Conservation (phyloP, 1,140 invertebrate species). For the Neodiprion lecontei region DNA sequence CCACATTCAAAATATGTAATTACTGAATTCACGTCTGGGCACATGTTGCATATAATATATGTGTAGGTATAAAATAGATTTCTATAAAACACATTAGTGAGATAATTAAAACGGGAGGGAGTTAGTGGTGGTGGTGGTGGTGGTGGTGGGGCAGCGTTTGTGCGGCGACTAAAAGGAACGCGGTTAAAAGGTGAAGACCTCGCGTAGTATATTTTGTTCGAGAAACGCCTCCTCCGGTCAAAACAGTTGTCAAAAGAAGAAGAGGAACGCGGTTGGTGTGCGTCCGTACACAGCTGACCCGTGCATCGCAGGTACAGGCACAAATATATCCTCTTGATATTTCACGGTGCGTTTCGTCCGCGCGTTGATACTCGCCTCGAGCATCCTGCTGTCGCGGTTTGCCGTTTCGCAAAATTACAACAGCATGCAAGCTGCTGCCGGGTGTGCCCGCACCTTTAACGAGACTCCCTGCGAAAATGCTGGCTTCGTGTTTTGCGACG, state of each 20-base stretch:
- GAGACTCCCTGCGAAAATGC: background rate
- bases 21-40: too few species aligned
- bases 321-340: background rate
- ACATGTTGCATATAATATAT: too few species aligned
- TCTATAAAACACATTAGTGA: background rate
- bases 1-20: too few species aligned
- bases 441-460: background rate
- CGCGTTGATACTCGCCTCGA: background rate
- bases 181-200: background rate
- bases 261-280: background rate
- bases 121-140: background rate
- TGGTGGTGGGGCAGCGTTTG: background rate
- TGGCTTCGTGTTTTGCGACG: background rate
- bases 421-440: background rate
- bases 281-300: background rate
- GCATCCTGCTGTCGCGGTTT: background rate
- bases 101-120: conserved; percentile 1
- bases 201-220: background rate
- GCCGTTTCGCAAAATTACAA: background rate
- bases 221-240: background rate
- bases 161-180: conserved; percentile 4
- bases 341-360: background rate
- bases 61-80: too few species aligned
- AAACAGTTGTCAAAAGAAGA: background rate
- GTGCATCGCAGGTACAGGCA: too few species aligned